These are phyloP conservation scores for Ascidia mentula DNA, from an alignment of 23 tunicate genomes.

Conservation along the genomic window DNA sequence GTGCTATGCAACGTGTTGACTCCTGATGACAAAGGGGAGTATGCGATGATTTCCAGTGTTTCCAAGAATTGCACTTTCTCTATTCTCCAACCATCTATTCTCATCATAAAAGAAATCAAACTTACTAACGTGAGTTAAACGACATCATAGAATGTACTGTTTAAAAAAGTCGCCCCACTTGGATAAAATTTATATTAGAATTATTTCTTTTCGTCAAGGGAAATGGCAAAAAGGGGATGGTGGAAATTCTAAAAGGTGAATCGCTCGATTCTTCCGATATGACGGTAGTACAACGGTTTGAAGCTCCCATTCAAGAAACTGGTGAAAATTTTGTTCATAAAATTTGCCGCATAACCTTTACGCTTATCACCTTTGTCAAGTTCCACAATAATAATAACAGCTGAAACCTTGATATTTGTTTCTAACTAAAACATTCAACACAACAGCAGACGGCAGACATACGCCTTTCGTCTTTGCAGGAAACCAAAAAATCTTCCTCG, in stretches of 20 bases:
- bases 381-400: no score
- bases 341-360: no score
- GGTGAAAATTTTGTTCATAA: neutral
- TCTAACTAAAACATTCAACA: no score
- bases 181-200: no score
- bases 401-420: no score
- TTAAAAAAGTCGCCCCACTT: no score
- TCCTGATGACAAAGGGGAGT: neutral
- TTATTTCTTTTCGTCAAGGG: no score
- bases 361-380: no score
- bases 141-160: no score
- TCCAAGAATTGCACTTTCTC: conserved; percentile 21
- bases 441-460: no score
- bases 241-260: conserved; percentile 22
- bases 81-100: conserved; percentile 10
- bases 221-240: neutral
- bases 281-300: conserved; percentile 2
- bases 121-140: neutral
- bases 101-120: neutral
- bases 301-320: conserved; percentile 9
- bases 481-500: neutral
- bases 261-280: conserved; percentile 10
- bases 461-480: conserved; percentile 15
- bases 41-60: neutral
- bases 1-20: conserved; percentile 12